Evolutionary conservation across 1,140 invertebrate genomes (phyloP), one percentile per base, ranked within the genome.

Genomic region (Drosophila willistoni): DNA sequence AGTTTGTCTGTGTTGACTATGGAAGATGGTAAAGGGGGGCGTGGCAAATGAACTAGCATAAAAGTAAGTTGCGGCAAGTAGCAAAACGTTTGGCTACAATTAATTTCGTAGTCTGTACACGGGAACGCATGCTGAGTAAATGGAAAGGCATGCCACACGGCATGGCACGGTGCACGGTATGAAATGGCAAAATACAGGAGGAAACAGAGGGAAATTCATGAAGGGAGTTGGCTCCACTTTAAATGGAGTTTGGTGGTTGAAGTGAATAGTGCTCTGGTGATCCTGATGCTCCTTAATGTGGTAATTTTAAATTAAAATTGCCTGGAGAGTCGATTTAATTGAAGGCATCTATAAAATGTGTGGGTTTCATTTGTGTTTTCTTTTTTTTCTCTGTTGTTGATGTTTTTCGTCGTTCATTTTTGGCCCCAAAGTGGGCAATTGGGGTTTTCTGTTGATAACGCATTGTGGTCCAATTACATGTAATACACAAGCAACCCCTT

Each of bases 1-100:
- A 3, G 22, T 25, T 25, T 25, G 22, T 25, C 22, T 25, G 1
- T 7, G 29, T 12, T 36, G 10, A 36, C 9, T 10, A 5, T 36
- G 34, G 7, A 36, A 36, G 34, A 10, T 36, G 34, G 34, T 9
- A 2, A 36, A 10, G 34, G 3, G 64, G 81, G 82, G 79, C 64
- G 71, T 79, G 83, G 69, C 79, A 79, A 87, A 83, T 89, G 84
- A 87, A 87, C 79, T 87, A 83, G 70, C 59, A 71, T 87, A 68
- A 83, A 76, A 73, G 72, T 69, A 83, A 87, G 73, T 83, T 87
- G 83, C 60, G 79, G 83, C 73, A 89, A 83, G 77, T 75, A 87
- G 83, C 83, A 79, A 77, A 87, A 87, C 83, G 83, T 83, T 77
- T 68, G 72, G 54, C 77, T 69, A 69, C 83, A 86, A 87, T 87